Evolutionary conservation across 2,888 invertebrate genomes (phyloP), one percentile per base, ranked within the genome.

Genomic region (Agrochola litura): DNA sequence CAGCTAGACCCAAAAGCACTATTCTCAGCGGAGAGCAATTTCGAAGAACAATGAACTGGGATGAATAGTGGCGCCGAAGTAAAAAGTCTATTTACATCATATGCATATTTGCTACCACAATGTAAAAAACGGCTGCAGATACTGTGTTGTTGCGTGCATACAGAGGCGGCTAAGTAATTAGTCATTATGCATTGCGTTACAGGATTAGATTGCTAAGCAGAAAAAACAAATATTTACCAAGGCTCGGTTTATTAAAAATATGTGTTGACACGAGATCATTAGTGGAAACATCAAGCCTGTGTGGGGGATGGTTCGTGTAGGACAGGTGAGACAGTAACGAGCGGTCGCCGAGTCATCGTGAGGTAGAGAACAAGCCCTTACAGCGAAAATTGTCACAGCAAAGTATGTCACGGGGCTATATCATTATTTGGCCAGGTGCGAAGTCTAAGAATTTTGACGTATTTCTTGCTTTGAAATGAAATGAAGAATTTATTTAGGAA

Each of bases 251-350:
- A 73, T 83, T 75, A 70, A 73, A 86, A 85, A 86, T 79, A 83
- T 82, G 73, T 86, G 83, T 84, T 84, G 85, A 85, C 77, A 85
- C 87, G 89, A 88, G 92, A 94, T 95, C 96, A 96, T 96, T 96
- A 96, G 95, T 90, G 94, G 92, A 92, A 92, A 93, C 93, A 92
- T 89, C 90, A 91, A 91, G 91, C 86, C 37, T 76, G 81, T 79
- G 79, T 79, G 68, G 79, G 83, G 82, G 79, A 77, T 88, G 90
- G 56, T 76, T 90, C 89, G 88, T 90, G 88, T 90, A 92, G 91
- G 94, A 94, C 94, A 92, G 93, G 92, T 91, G 93, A 93, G 94
- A 95, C 95, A 94, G 94, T 96, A 96, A 96, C 96, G 95, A 96
- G 96, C 94, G 93, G 92, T 92, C 92, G 93, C 92, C 92, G 91